Evolutionary conservation across 1,140 invertebrate species (phyloP), one percentile per base, ranked within the genome.

Genomic region (Sipha flava): DNA sequence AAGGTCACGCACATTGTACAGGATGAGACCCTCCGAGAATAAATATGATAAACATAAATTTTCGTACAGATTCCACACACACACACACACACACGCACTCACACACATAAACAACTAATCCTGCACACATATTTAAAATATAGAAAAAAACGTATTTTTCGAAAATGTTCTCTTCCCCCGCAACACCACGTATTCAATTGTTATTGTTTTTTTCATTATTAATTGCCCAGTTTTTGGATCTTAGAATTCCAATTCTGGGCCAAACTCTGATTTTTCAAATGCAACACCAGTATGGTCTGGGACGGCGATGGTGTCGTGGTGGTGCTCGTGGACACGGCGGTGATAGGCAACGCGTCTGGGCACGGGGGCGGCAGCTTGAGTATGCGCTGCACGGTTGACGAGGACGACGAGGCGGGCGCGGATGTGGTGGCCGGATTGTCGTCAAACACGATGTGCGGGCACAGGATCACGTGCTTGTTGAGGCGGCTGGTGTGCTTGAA

Each of bases 401-500:
- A 5, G n/a, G n/a, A n/a, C n/a, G 37, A 4, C 10, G 37, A 4
- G 21, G 70, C 29, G 14, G 75, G 40, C 14, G 54, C 57, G n/a
- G 47, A 16, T 18, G 73, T 31, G 54, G 40, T 43, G 14, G 72
- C 21, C n/a, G 80, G 43, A 16, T 34, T 64, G 29, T 75, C 68
- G 70, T 80, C 54, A 29, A 81, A 80, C 47, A 81, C 62, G 14
- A 81, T 79, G 40, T 73, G 72, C n/a, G 72, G 79, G 34, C 82
- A 83, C 1, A 83, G 43, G n/a, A 82, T 77, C 18, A 82, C 81
- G 54, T 83, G 82, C 54, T 81, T 81, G 34, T 82, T 81, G 1
- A 83, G 62, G 18, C 82, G 82, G n/a, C 77, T 82, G 31, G 82
- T 83, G 59, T 83, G 82, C 62, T 83, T 83, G 79, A 83, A 83